Conservation (phyloP, 2,888 invertebrate species). For the Rhimphoctona megacephalus region DNA sequence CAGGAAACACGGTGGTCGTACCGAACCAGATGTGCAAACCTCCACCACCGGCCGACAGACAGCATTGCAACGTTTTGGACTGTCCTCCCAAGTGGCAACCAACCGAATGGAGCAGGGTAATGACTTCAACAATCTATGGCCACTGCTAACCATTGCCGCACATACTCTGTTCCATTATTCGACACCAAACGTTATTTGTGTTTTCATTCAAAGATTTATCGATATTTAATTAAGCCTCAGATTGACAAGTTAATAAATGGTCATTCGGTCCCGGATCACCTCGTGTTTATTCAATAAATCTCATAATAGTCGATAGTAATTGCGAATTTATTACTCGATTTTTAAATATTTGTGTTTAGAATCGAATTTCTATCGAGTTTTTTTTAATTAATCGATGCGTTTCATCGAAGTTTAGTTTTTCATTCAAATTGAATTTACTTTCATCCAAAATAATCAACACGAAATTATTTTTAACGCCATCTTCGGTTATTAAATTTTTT, state of each 20-base stretch:
- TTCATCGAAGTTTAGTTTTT: neutral
- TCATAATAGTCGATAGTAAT: neutral
- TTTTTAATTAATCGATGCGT: neutral
- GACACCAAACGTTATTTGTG: slow-evolving; percentile 2
- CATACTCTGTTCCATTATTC: neutral
- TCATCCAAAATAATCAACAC: too few relatives aligned
- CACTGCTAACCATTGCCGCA: neutral
- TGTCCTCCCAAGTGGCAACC: slow-evolving; percentile 96
- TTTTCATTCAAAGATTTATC: slow-evolving; percentile 21
- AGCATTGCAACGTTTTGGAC: slow-evolving; percentile 96
- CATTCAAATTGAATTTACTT: too few relatives aligned
- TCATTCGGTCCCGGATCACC: neutral
- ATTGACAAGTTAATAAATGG: slow-evolving; percentile 10
- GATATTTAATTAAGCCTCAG: slow-evolving; percentile 2
- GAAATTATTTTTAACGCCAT: too few relatives aligned
- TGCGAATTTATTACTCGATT: neutral
- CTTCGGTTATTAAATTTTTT: too few relatives aligned
- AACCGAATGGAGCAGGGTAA: slow-evolving; percentile 93
- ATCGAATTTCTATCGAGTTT: neutral
- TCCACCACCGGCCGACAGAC: slow-evolving; percentile 94
- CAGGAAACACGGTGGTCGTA: slow-evolving; percentile 95
- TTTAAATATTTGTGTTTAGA: neutral
- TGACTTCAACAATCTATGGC: slow-evolving; percentile 24
- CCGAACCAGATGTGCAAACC: slow-evolving; percentile 97
- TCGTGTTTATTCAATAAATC: neutral